Evolutionary conservation across 2,888 invertebrate species (phyloP), one percentile per base, ranked within the genome.

Genomic region (Cremastobaeus sp.): DNA sequence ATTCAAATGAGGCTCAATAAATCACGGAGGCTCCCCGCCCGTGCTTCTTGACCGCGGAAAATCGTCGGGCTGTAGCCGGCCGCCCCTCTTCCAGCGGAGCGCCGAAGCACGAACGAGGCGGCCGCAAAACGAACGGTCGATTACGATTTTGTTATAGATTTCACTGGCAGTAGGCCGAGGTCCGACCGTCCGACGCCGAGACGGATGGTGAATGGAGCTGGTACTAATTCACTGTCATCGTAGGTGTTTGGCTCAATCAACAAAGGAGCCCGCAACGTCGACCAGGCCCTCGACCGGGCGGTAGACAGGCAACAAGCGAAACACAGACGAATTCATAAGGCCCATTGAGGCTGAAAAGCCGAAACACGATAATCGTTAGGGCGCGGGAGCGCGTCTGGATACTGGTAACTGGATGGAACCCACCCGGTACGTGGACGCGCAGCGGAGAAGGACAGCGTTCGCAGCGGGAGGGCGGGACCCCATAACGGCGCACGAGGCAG

Each of bases 401-500:
- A n/a, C 32, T n/a, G n/a, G 32, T 11, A 11, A 25, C 37, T 60
- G 73, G 55, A 64, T 72, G 45, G 14, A 48, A 65, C 43, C 71
- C 69, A 74, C 74, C 76, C 76, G 76, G 74, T 74, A 76, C 64
- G 74, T 70, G 65, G 47, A 64, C 71, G 50, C 62, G 57, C 68
- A 18, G 37, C 57, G 37, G 71, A 70, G 11, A 57, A 71, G 74
- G 78, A 73, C 68, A 76, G 77, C n/a, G 77, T 77, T 60, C 83
- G 62, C 83, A 68, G 82, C 82, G 76, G 83, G 83, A 79, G 84
- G 83, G 82, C 82, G 80, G 83, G 78, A 78, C 81, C 81, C 80
- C 80, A 77, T 82, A 83, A 83, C 82, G 80, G 80, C 75, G 78
- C 83, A 84, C 84, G 83, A 82, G 84, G 80, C 83, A 82, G 77